These are phyloP conservation scores for Lumbricus terrestris DNA, from an alignment of 2,888 invertebrate genomes.

Conservation along the genomic window DNA sequence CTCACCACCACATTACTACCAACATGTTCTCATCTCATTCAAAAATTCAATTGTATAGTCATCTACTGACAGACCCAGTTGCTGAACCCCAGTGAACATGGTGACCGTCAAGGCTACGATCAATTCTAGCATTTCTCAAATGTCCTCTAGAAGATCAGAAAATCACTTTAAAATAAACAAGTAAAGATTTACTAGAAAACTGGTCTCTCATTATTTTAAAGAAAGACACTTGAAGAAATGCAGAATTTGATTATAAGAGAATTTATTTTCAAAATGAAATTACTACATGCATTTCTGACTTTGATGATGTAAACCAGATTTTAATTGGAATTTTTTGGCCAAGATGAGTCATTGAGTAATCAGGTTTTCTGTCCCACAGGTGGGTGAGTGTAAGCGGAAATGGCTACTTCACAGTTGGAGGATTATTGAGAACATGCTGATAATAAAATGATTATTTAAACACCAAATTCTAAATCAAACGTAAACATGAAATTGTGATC, in stretches of 20 bases:
- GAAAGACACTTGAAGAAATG: background rate
- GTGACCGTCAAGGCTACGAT: too few relatives aligned
- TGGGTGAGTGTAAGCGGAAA: background rate
- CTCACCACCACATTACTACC: background rate
- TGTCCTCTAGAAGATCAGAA: background rate
- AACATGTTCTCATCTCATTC: background rate
- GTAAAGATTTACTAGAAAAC: background rate
- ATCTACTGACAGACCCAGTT: too few relatives aligned
- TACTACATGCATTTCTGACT: background rate
- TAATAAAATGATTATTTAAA: background rate
- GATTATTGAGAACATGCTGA: background rate
- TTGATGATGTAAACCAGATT: background rate
- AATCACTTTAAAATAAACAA: background rate
- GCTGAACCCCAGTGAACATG: too few relatives aligned
- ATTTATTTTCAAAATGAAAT: too few relatives aligned
- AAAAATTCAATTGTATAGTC: too few relatives aligned
- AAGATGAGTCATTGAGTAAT: background rate
- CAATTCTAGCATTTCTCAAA: background rate
- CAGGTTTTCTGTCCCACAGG: background rate
- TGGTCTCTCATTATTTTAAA: background rate
- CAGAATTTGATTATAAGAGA: too few relatives aligned
- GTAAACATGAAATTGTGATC: background rate
- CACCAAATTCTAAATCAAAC: background rate
- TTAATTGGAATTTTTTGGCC: background rate
- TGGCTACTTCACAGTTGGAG: background rate